Percentiles rank a stretch among this genome's conserved stretches.
phyloP scores from a whole-genome alignment of 37 sponge, comb jelly and placozoan species.

The Agelas oroides region DNA sequence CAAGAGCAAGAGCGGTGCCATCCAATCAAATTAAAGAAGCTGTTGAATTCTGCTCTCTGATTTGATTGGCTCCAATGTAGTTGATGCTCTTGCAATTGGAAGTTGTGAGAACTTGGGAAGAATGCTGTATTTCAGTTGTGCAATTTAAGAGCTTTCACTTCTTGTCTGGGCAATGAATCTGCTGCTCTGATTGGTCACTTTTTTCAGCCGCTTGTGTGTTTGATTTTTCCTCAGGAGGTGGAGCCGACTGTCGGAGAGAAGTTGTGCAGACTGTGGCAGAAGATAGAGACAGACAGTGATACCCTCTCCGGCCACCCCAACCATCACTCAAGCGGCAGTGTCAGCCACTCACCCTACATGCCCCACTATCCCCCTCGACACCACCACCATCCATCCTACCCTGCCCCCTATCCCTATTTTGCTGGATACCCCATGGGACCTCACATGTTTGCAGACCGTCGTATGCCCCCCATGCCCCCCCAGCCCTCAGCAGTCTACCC shows the following conservation, averaged over 20 bases:
- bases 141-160: no score
- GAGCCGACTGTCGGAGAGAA: slow-evolving; percentile 89
- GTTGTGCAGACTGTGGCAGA: slow-evolving; percentile 84
- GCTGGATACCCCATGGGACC: slow-evolving; percentile 35
- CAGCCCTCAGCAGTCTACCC: slow-evolving; percentile 3
- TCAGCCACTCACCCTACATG: slow-evolving; percentile 11
- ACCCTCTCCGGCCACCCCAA: slow-evolving; percentile 14
- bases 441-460: background rate
- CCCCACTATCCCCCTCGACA: slow-evolving; percentile 14
- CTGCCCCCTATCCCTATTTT: slow-evolving; percentile 24
- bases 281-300: slow-evolving; percentile 28
- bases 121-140: no score
- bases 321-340: background rate
- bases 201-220: background rate
- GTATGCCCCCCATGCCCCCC: slow-evolving; percentile 15
- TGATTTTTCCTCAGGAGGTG: slow-evolving; percentile 61
- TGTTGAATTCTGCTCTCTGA: no score
- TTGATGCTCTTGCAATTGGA: no score
- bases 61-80: no score
- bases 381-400: slow-evolving; percentile 4
- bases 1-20: no score
- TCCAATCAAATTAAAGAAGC: no score
- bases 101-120: no score
- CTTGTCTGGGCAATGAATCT: no score
- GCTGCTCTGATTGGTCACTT: no score